phyloP scores from a whole-genome alignment of 2,113 vertebrate genomes.

The Tychaedon coryphoeus region DNA sequence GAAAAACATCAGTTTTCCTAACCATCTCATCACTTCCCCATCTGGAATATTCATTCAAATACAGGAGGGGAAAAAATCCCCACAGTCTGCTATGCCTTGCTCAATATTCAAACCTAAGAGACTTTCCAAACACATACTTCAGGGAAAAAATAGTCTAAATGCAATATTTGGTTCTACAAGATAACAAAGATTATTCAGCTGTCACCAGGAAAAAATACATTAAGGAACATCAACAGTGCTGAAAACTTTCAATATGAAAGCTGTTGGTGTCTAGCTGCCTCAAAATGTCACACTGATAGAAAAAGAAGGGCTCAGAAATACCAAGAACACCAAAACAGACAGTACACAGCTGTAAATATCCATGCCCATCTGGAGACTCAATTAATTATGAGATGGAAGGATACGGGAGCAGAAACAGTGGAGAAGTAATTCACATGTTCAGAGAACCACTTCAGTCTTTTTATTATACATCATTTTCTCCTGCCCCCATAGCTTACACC shows the following conservation, averaged over 20 bases:
- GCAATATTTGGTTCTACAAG: not conserved
- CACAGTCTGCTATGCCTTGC: not conserved
- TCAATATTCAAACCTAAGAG: not conserved
- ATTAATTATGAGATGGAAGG: not conserved
- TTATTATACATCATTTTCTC: not conserved
- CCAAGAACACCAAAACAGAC: not conserved
- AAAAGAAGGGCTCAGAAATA: not conserved
- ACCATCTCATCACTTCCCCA: not conserved
- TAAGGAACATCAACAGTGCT: not conserved
- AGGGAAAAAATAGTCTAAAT: not conserved
- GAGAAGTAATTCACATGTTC: not conserved
- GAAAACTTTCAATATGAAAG: not conserved
- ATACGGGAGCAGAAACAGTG: not conserved
- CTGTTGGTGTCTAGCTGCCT: not conserved
- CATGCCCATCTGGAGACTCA: not conserved
- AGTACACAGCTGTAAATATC: not conserved
- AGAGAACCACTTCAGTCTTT: not conserved
- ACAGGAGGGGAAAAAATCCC: fast-evolving
- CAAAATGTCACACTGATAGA: not conserved
- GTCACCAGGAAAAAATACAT: not conserved
- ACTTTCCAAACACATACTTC: not conserved
- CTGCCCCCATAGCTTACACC: not conserved
- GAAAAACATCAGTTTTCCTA: not conserved
- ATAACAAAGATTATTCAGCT: not conserved
- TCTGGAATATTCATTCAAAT: not conserved